These are phyloP conservation scores for Motacilla tschutschensis DNA, from an alignment of 2,113 vertebrate genomes.

Conservation along the genomic window DNA sequence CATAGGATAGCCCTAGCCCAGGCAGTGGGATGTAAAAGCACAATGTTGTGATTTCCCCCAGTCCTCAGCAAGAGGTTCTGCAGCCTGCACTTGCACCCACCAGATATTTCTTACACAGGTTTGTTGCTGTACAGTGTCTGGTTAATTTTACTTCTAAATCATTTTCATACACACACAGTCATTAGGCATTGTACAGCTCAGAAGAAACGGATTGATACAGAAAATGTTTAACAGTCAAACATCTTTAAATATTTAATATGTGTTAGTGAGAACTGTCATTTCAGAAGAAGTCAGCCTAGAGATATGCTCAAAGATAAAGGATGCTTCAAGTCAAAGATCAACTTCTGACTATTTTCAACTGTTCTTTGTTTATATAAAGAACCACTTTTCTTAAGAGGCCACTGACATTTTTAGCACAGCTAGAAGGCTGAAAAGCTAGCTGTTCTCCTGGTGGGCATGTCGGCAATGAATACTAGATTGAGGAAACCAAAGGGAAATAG, in stretches of 20 bases:
- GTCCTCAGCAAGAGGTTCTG: not conserved
- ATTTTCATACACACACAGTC: not conserved
- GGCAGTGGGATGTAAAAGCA: not conserved
- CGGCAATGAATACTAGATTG: slow-evolving; percentile 45
- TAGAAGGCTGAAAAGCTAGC: not conserved
- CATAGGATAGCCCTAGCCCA: not conserved
- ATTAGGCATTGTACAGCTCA: not conserved
- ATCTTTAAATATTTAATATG: not conserved
- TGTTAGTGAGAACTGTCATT: not conserved
- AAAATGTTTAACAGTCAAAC: not conserved
- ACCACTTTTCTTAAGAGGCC: not conserved
- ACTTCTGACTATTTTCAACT: not conserved
- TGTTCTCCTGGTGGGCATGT: slow-evolving; percentile 37
- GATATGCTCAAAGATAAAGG: not conserved
- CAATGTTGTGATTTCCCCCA: not conserved
- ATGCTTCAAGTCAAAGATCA: not conserved
- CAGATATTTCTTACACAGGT: not conserved
- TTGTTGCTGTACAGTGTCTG: not conserved
- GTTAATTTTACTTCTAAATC: not conserved
- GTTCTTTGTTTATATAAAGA: not conserved
- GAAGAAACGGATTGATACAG: not conserved
- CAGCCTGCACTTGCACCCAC: not conserved
- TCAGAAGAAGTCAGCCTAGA: not conserved
- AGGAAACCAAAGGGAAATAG: slow-evolving; percentile 36
- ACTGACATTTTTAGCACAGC: not conserved